A percentile compares a stretch with the other conserved stretches of the same genome.
Evolutionary conservation across 2,888 invertebrate species (phyloP).

Genomic region (Pegoplata infirma): DNA sequence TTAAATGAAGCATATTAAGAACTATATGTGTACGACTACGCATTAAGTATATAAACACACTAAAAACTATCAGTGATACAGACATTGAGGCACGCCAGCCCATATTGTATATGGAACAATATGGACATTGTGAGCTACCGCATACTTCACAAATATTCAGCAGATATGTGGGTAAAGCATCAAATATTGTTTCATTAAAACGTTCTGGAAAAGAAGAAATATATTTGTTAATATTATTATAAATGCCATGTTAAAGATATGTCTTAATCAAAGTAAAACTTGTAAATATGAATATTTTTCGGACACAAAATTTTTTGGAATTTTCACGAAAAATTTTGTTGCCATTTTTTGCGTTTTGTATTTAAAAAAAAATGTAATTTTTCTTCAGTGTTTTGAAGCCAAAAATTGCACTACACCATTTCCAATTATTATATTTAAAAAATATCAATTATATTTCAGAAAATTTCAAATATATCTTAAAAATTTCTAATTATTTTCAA

Average conservation of each 20-base stretch:
- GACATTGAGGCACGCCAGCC: conserved; percentile 75
- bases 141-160: conserved; percentile 96
- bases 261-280: too few species aligned
- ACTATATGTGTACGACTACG: conserved; percentile 72
- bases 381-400: too few species aligned
- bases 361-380: too few species aligned
- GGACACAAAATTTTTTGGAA: too few species aligned
- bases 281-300: too few species aligned
- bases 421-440: not conserved
- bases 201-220: conserved; percentile 83
- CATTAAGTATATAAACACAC: conserved; percentile 73
- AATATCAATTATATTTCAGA: too few species aligned
- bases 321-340: too few species aligned
- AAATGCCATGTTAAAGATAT: too few species aligned
- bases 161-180: conserved; percentile 90
- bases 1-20: conserved; percentile 69
- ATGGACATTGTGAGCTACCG: conserved; percentile 95
- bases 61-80: conserved; percentile 71
- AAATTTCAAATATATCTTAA: too few species aligned
- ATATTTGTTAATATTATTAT: too few species aligned
- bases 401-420: not conserved
- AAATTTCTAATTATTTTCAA: too few species aligned
- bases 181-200: conserved; percentile 94
- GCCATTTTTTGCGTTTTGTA: too few species aligned
- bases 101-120: conserved; percentile 90